These are phyloP conservation scores for Echeneis naucrates DNA, from an alignment of 2,797 vertebrate genomes.

Conservation along the genomic window DNA sequence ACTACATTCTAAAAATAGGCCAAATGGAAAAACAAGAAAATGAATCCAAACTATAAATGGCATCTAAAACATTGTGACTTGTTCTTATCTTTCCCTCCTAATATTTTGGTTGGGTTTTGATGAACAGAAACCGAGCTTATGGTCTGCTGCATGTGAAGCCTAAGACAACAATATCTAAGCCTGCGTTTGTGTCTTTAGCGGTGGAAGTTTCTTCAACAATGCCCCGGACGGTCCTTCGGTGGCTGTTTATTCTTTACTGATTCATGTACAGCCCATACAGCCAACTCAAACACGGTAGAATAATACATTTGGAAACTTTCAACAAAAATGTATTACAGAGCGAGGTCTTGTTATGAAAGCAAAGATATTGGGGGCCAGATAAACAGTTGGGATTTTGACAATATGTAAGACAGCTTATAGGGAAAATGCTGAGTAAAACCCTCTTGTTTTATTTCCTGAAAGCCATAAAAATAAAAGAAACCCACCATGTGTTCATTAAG, in stretches of 20 bases:
- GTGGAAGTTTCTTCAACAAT: conserved; percentile 63
- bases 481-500: conserved; percentile 6
- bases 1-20: not conserved
- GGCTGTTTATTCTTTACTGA: conserved; percentile 69
- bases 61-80: conserved; percentile 40
- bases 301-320: conserved; percentile 76
- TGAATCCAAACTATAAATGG: conserved; percentile 13
- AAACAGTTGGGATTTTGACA: conserved; percentile 45
- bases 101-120: conserved; percentile 64
- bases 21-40: conserved; percentile 38
- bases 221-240: conserved; percentile 66
- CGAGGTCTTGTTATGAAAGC: conserved; percentile 57
- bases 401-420: conserved; percentile 15
- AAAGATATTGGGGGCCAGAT: conserved; percentile 59
- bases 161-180: conserved; percentile 73
- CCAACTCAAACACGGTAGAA: conserved; percentile 79
- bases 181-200: conserved; percentile 78
- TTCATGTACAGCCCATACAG: conserved; percentile 51
- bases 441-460: conserved; percentile 11
- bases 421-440: conserved; percentile 16
- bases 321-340: conserved; percentile 62
- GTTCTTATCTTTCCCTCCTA: conserved; percentile 61
- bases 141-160: conserved; percentile 61
- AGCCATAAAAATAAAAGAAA: conserved; percentile 25
- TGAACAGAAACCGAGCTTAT: conserved; percentile 59